Base-by-base conservation (phyloP, 2,888 invertebrate genomes). In the Phyllotreta striolata region DNA sequence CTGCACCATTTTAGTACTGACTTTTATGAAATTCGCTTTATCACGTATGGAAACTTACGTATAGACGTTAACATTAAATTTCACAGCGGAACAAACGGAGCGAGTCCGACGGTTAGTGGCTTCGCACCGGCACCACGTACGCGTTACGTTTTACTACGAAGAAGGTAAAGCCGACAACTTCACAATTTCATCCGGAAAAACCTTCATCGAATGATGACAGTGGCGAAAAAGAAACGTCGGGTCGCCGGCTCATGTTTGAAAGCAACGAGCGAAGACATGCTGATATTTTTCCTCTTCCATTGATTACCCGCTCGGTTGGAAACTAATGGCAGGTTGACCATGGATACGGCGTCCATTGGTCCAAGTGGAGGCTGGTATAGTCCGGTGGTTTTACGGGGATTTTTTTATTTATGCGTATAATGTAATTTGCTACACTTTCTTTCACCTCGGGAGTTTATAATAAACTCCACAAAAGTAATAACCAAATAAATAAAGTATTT, bases 241-340 rank as follows among this genome's bases (percentile, higher is more conserved):
- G 51, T 49, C 34, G 58, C 5, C 49, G 35, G 35, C 12, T 35
- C 35, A 49, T 49, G n/a, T 8, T 24, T 6, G 49, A 49, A 6
- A 47, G 10, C 44, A 44, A 44, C n/a, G 13, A 44, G 54, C 51
- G 72, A 73, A 69, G 73, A 73, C 71, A 66, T 70, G 47, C 67
- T 63, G 70, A 66, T 73, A 74, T 52, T 52, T 52, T 74, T 74
- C 72, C 76, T 74, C 76, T 75, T 34, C 52, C 78, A 79, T 79
- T 75, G 78, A 77, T 75, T 65, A 79, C 72, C 73, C 77, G 74
- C 76, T 79, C 79, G 77, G 76, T 76, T 76, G 76, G 77, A 75
- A 74, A 71, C 76, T 80, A 80, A 79, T 79, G 78, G 60, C 52
- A 52, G 52, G 60, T 34, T 38, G 60, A 54, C 52, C 44, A 52